A percentile compares a stretch with the other conserved stretches of the same genome.
These are phyloP conservation scores for Castor canadensis DNA, from an alignment of 2,113 vertebrate species.

Conservation along the genomic window DNA sequence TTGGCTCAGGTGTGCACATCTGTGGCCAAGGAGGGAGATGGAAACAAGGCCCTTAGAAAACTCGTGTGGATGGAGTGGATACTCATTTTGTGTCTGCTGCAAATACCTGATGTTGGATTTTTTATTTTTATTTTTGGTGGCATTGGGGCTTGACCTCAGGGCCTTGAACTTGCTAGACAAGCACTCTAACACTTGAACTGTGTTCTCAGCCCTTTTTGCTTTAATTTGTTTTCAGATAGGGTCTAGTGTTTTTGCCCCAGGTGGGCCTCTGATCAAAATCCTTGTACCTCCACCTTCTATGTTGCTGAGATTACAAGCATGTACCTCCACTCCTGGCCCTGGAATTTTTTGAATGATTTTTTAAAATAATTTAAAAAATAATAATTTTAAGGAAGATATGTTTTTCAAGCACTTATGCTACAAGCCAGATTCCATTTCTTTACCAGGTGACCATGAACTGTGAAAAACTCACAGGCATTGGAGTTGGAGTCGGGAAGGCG, in stretches of 20 bases:
- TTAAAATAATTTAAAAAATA: neutral
- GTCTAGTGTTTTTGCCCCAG: no score
- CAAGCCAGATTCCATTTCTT: neutral
- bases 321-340: no score
- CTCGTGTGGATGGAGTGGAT: fast-evolving
- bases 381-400: neutral
- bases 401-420: neutral
- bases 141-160: no score
- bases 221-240: no score
- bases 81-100: neutral
- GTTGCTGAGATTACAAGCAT: no score
- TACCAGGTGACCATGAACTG: neutral
- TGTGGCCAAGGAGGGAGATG: neutral
- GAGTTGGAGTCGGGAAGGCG: neutral
- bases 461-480: neutral
- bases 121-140: no score
- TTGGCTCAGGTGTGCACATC: neutral
- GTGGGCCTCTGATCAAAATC: no score
- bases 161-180: no score
- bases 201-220: no score
- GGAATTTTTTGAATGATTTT: neutral
- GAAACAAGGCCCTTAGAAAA: neutral
- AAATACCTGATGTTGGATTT: neutral
- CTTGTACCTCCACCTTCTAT: no score
- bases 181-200: no score